Conservation (phyloP, 2,797 vertebrate species). For the Phataginus tetradactyla region DNA sequence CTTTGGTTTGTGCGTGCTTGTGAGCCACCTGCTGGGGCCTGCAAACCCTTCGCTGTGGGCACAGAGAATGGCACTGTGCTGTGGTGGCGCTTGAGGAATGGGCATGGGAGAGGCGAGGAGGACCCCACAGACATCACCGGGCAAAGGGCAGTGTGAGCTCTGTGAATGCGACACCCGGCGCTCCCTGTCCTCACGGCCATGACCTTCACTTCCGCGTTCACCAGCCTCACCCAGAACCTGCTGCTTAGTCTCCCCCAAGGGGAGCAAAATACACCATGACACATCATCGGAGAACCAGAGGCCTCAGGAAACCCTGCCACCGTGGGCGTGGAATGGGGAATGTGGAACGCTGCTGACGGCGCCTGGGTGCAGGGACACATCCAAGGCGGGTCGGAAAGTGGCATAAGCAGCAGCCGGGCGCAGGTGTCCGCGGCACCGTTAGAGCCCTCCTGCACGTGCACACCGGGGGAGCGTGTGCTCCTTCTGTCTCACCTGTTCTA, state of each 20-base stretch:
- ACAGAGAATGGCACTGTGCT: not conserved
- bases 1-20: not conserved
- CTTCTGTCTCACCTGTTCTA: not conserved
- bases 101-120: not conserved
- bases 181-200: fast-evolving
- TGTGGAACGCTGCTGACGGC: not conserved
- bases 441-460: fast-evolving
- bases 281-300: not conserved
- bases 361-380: not conserved
- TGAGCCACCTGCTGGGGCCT: not conserved
- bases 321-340: not conserved
- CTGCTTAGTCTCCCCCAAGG: not conserved
- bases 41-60: not conserved
- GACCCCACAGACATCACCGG: fast-evolving
- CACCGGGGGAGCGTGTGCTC: fast-evolving
- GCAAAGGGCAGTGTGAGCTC: fast-evolving
- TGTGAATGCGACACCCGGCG: fast-evolving
- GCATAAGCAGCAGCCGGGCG: fast-evolving
- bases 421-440: not conserved
- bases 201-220: not conserved
- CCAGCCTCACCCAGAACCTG: not conserved
- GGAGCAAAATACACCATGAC: not conserved
- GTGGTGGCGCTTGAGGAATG: not conserved
- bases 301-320: not conserved
- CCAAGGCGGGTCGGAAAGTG: not conserved